phyloP scores from a whole-genome alignment of 1,140 invertebrate genomes.

The Cydia fagiglandana region DNA sequence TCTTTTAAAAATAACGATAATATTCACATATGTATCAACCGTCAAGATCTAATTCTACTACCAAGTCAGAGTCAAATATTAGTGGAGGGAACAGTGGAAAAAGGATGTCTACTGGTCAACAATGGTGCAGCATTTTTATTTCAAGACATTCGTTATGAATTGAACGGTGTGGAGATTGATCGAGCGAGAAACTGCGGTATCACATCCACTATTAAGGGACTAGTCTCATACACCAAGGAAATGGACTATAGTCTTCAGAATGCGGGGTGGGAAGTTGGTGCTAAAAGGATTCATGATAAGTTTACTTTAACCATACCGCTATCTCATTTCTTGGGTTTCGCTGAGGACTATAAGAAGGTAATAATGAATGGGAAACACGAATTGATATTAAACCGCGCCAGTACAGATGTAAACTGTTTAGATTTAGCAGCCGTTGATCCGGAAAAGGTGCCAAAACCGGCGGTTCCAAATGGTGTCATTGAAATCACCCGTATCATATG shows the following conservation, averaged over 20 bases:
- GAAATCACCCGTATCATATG: slow-evolving; percentile 34
- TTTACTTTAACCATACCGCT: slow-evolving; percentile 1
- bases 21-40: not conserved
- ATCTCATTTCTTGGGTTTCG: not conserved
- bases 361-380: slow-evolving; percentile 68
- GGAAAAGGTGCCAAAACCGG: not conserved
- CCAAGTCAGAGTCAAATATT: not conserved
- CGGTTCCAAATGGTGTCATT: not conserved
- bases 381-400: slow-evolving; percentile 62
- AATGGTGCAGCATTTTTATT: not conserved
- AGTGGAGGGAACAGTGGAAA: not conserved
- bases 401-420: slow-evolving; percentile 42
- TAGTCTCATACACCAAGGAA: not conserved
- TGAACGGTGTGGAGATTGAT: slow-evolving; percentile 6
- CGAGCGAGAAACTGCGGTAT: not conserved
- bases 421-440: not conserved
- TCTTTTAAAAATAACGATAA: not conserved
- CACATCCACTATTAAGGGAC: not conserved
- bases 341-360: slow-evolving; percentile 55
- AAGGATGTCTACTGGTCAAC: not conserved
- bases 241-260: not conserved
- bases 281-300: not conserved
- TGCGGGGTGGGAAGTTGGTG: not conserved
- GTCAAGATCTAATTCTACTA: not conserved
- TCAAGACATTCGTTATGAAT: slow-evolving; percentile 7